A percentile compares a stretch with the other conserved stretches of the same genome.
Evolutionary conservation across 1,140 invertebrate species (phyloP).

Genomic region (Apocrypta bakeri): DNA sequence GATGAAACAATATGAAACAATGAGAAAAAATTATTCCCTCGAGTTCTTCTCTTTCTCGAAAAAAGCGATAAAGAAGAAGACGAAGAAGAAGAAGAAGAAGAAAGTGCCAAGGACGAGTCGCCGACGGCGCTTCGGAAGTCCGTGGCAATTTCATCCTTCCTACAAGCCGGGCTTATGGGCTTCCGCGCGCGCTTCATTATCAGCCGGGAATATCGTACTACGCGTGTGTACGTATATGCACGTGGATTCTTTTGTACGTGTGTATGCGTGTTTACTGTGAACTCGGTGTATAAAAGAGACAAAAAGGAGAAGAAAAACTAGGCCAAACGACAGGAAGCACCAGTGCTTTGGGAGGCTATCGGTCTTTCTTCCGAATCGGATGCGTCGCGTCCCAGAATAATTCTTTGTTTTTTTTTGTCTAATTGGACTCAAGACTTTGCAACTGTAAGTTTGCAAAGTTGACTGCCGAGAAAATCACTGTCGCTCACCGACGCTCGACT

Average conservation of each 20-base stretch:
- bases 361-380: not conserved
- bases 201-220: not conserved
- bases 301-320: not conserved
- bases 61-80: not conserved
- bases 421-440: no score
- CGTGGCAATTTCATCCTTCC: not conserved
- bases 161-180: conserved; percentile 1
- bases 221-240: not conserved
- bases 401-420: not conserved
- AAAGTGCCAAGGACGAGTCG: not conserved
- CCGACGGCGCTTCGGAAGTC: not conserved
- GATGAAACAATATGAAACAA: no score
- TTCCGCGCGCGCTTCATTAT: conserved; percentile 32
- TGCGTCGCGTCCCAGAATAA: not conserved
- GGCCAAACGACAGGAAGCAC: not conserved
- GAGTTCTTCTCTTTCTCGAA: not conserved
- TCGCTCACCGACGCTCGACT: no score
- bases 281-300: not conserved
- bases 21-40: no score
- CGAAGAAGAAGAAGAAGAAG: not conserved
- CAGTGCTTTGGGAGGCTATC: not conserved
- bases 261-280: not conserved
- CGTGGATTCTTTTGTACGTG: not conserved
- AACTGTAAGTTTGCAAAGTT: no score
- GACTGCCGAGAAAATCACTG: no score